Conservation (phyloP, 1,140 invertebrate genomes). For the Drosophila nigrodunni region DNA sequence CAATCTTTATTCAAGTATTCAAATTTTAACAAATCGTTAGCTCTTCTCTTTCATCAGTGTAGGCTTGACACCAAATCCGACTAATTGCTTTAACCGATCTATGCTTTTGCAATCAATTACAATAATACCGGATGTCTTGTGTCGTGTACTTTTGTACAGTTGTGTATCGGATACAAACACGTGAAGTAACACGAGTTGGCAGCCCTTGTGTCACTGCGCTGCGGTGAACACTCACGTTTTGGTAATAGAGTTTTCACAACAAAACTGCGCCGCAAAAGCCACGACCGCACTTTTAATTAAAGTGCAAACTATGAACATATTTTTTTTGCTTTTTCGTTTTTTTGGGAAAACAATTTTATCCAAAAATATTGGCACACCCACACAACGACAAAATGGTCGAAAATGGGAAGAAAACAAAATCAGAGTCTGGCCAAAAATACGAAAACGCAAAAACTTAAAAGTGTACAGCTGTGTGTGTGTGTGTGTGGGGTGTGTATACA, state of each 20-base stretch:
- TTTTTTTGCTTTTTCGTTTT: constrained; percentile 2
- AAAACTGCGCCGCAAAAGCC: constrained; percentile 65
- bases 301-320: constrained; percentile 82
- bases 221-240: constrained; percentile 38
- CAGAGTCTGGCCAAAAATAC: constrained; percentile 26
- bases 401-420: constrained; percentile 22
- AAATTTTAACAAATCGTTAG: no score
- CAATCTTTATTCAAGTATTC: no score
- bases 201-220: constrained; percentile 36
- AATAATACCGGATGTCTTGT: not conserved
- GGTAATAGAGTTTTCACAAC: constrained; percentile 66
- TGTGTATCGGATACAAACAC: not conserved
- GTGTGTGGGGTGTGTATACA: not conserved
- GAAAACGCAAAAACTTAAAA: constrained; percentile 21
- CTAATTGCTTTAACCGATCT: not conserved
- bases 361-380: constrained; percentile 11
- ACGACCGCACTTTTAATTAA: constrained; percentile 81
- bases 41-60: no score
- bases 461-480: no score
- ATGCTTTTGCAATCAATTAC: not conserved
- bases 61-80: no score
- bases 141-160: not conserved
- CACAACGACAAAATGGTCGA: constrained; percentile 8
- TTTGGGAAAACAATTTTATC: constrained; percentile 62
- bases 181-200: not conserved